These are phyloP conservation scores for Lepidothrix coronata DNA, from an alignment of 2,113 vertebrate genomes.

Conservation along the genomic window DNA sequence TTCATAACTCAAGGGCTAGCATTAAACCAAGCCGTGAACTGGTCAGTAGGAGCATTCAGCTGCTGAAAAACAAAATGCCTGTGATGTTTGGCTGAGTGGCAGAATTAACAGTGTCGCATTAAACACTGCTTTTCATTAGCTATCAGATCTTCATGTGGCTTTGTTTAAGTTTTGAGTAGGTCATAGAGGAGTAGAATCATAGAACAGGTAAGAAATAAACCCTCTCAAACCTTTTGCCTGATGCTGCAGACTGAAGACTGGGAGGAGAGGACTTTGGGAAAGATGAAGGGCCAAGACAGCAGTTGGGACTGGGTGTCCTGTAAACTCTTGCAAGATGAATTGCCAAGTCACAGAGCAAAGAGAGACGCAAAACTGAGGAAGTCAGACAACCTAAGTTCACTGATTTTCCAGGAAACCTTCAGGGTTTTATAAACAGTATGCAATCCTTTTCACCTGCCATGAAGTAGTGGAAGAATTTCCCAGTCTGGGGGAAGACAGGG, in stretches of 20 bases:
- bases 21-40: background rate
- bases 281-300: background rate
- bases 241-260: background rate
- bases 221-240: background rate
- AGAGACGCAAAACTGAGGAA: background rate
- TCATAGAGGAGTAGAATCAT: background rate
- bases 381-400: background rate
- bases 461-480: background rate
- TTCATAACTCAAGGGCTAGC: background rate
- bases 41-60: background rate
- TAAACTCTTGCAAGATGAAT: background rate
- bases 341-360: background rate
- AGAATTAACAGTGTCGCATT: background rate
- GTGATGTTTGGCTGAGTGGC: background rate
- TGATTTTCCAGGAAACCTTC: background rate
- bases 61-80: background rate
- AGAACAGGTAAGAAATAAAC: background rate
- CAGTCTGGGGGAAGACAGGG: background rate
- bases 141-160: background rate
- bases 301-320: rapidly evolving
- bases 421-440: background rate
- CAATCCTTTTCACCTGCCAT: background rate
- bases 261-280: background rate
- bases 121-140: background rate
- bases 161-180: background rate